Evolutionary conservation across 2,797 vertebrate species (phyloP), one percentile per base, ranked within the genome.

Genomic region (Atherinosoma microstoma): DNA sequence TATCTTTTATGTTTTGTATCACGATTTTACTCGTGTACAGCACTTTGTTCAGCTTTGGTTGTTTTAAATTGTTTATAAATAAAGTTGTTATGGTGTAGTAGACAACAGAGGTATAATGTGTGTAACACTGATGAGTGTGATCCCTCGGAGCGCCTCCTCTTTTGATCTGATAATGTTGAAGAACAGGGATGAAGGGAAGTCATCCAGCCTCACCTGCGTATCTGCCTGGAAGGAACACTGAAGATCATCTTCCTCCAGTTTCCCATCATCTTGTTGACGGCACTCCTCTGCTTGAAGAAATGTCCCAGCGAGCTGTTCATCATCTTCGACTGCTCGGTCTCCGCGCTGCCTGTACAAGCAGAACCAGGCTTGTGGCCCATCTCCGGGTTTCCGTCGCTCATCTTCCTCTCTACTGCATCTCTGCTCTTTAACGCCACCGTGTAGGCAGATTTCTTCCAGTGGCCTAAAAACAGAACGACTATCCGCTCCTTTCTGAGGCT

Each of bases 381-480:
- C 27, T 42, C 88, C 0, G 35, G 27, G 38, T 72, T 82, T 16
- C 81, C 90, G 3, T 78, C 38, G 29, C 92, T 93, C 70, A 76
- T 80, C 87, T 94, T 95, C 76, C 90, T 93, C 80, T 91, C 91
- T 0, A 82, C 90, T 7, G 85, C 85, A 1, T 95, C 93, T 2
- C 73, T 92, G 13, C 89, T 93, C 91, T 86, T 95, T 67, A 94
- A 64, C 0, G 94, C 82, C 1, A 95, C 93, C 0, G 91, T 76
- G 70, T 95, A 97, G 11, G 96, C 95, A 0, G 96, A 97, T 78
- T 95, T 97, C 90, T 96, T 98, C 98, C 98, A 99, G 91, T 99
- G 97, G 61, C 96, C 92, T 36, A 99, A 91, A 88, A 99, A 99
- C 58, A 99, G 92, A 62, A 96, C 95, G 10, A 99, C 95, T 4